Base-by-base conservation (phyloP, 35 echinoderm and acorn worm genomes). In the Acanthaster planci region DNA sequence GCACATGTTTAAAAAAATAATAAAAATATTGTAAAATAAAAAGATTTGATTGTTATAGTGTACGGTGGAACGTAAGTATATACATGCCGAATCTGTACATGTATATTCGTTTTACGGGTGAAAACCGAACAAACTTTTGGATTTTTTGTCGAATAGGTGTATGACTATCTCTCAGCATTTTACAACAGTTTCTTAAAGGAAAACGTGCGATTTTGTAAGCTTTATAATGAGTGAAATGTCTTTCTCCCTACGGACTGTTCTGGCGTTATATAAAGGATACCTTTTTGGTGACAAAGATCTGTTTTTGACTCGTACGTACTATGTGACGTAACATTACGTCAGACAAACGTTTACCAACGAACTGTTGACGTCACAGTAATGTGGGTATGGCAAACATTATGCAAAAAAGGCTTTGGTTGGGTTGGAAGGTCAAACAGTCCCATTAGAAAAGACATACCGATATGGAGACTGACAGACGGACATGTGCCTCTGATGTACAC, bases 1-100 rank as follows among this genome's bases (percentile, higher is more conserved):
- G 64, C 64, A 72, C 64, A 72, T 72, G 64, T 72, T 72, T 72
- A 26, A 72, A 72, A 72, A 19, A 72, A 72, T 72, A 72, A 72
- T 72, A 31, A 68, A 68, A 27, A 23, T 72, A 72, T 72, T 72
- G 64, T 72, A 72, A 0, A 72, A 72, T 27, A 72, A 72, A 72
- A 72, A 31, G 19, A 59, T n/a, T n/a, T 12, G 34, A 72, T 72
- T 19, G 22, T 72, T 21, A 72, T 72, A 72, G 23, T 72, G 64
- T 72, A 72, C 64, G 9, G 64, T 72, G 64, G 26, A 30, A 6
- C 23, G 26, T 72, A 26, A 26, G 29, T 72, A 26, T 35, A 72
- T 72, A 31, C 34, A 35, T 31, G 34, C 23, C 0, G 34, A 72
- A 5, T 6, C 30, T 72, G 64, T 72, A 29, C 30, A 72, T 72